phyloP scores from a whole-genome alignment of 1,140 invertebrate species.

The Leptopilina boulardi region DNA sequence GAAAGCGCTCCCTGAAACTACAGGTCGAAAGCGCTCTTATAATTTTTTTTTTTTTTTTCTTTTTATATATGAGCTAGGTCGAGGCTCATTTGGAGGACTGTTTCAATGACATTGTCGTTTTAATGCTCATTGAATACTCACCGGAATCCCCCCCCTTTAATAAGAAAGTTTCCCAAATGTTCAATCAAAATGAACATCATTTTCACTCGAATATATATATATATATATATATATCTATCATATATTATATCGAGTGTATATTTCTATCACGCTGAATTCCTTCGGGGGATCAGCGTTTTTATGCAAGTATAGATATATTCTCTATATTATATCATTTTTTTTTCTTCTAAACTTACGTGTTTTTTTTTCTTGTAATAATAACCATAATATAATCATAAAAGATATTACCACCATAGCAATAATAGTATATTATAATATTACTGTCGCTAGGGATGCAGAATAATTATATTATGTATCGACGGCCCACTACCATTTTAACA shows the following conservation, averaged over 20 bases:
- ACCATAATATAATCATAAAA: constrained; percentile 71
- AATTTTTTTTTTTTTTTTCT: constrained; percentile 55
- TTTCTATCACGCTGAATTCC: constrained; percentile 20
- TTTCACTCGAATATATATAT: constrained; percentile 40
- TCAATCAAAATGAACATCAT: constrained; percentile 63
- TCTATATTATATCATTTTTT: constrained; percentile 56
- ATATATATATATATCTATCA: not conserved
- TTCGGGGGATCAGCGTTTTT: constrained; percentile 14
- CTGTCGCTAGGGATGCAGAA: constrained; percentile 61
- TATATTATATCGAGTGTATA: constrained; percentile 39
- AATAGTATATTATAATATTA: constrained; percentile 64
- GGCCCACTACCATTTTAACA: constrained; percentile 59
- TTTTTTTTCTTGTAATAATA: constrained; percentile 55
- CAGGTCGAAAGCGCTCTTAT: constrained; percentile 62
- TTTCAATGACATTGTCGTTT: constrained; percentile 65
- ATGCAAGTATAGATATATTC: constrained; percentile 51
- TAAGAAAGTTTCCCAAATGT: constrained; percentile 61
- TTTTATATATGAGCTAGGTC: constrained; percentile 62
- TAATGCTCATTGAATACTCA: constrained; percentile 67
- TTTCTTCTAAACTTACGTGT: constrained; percentile 44
- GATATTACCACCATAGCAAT: constrained; percentile 69
- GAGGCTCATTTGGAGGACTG: constrained; percentile 59
- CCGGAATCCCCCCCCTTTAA: constrained; percentile 58
- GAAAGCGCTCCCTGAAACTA: constrained; percentile 66
- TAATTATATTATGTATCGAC: constrained; percentile 56